Evolutionary conservation across 1,140 invertebrate species (phyloP).

Genomic region (Drosophila bipectinata): DNA sequence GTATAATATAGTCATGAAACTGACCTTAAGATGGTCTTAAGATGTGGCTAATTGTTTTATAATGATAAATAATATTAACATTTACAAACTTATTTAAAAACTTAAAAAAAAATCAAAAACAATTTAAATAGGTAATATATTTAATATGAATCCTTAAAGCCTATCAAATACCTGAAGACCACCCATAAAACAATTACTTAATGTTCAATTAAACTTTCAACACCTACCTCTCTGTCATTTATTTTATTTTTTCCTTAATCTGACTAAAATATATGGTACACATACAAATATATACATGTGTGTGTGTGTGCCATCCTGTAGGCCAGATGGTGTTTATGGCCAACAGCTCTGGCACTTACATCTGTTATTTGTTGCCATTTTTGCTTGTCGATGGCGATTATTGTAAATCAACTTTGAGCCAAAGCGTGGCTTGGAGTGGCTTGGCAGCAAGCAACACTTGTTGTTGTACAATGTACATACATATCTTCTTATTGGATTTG

Average conservation of each 20-base stretch:
- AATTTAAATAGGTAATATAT: too few relatives aligned
- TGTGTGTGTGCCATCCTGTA: constrained; percentile 21
- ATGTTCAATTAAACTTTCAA: neutral
- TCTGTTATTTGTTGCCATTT: constrained; percentile 32
- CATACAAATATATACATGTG: neutral
- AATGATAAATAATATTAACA: too few relatives aligned
- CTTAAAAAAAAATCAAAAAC: too few relatives aligned
- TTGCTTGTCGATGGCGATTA: constrained; percentile 55
- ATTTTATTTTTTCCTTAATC: neutral
- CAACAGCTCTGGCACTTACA: constrained; percentile 37
- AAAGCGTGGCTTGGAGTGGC: constrained; percentile 24
- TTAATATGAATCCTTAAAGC: too few relatives aligned
- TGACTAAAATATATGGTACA: neutral
- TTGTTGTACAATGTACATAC: constrained; percentile 4
- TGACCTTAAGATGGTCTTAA: too few relatives aligned
- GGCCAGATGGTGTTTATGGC: constrained; percentile 41
- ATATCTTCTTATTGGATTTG: neutral
- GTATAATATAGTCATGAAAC: too few relatives aligned
- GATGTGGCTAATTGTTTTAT: too few relatives aligned
- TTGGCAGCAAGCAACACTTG: constrained; percentile 15
- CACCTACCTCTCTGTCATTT: neutral
- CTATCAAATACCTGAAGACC: too few relatives aligned
- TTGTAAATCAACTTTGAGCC: constrained; percentile 61
- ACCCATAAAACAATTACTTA: neutral
- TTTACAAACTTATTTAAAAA: too few relatives aligned